Base-by-base conservation (phyloP, 2,113 vertebrate genomes). In the Podocnemis expansa region DNA sequence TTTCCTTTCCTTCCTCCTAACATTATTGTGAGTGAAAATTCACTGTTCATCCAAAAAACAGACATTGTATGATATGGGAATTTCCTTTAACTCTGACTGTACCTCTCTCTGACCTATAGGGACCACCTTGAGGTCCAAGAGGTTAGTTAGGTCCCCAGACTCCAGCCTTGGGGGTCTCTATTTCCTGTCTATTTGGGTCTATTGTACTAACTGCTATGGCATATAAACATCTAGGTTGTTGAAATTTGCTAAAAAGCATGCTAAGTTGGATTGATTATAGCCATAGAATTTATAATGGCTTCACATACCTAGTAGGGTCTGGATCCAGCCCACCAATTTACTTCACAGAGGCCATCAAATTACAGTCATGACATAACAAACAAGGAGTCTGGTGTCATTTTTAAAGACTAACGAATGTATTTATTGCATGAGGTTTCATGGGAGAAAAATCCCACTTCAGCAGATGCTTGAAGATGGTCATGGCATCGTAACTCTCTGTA, bases 111-210 rank as follows among this genome's bases (percentile, higher is more conserved):
- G 38, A 75, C 9, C 21, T 93, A 91, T 94, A 97, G 95, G 78
- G 82, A 96, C 89, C 91, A 96, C 91, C 91, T 96, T 95, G 81
- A 96, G 92, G 96, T 96, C 84, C 93, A 13, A 84, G 89, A 96
- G 96, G 96, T 97, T 96, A 97, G 55, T 84, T 49, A 51, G 90
- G 88, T 80, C 22, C 22, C 22, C 41, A 43, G n/a, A 13, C 60
- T 12, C 73, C 95, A 80, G 87, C 93, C 86, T 89, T 95, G 96
- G 82, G 73, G 49, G 92, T 93, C 93, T 90, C 78, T 38, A 27
- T 85, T 94, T 93, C 82, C 78, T 84, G 22, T 87, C 78, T 93
- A 80, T 91, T 86, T 96, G 80, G 63, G 82, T 97, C 82, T 86
- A 58, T 21, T 94, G 25, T 82, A 78, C 24, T 96, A 91, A 95